A percentile compares a stretch with the other conserved stretches of the same genome.
Evolutionary conservation across 92 coral and sea anemone genomes (phyloP).

Genomic region (Epizoanthus illoricatus): DNA sequence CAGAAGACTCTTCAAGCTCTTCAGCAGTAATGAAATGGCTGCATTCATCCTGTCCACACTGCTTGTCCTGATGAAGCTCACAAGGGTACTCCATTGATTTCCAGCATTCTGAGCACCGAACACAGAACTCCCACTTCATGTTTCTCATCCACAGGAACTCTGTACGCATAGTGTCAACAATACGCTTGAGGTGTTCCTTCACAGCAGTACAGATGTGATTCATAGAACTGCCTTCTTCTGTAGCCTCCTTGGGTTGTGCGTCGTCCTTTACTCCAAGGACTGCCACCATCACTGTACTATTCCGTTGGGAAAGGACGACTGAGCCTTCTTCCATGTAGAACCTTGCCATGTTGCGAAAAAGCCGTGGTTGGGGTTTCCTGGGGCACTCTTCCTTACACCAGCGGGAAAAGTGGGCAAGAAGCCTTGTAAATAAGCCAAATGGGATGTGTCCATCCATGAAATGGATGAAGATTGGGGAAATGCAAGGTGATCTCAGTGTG

Average conservation of each 20-base stretch:
- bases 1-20: background rate
- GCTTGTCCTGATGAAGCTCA: background rate
- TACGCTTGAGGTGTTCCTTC: conserved; percentile 15
- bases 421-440: conserved; percentile 43
- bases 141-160: conserved; percentile 52
- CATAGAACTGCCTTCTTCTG: background rate
- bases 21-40: conserved; percentile 2
- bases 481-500: conserved; percentile 9
- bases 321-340: conserved; percentile 38
- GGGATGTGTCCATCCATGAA: conserved; percentile 49
- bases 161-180: conserved; percentile 47
- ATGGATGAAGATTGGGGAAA: conserved; percentile 47
- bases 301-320: conserved; percentile 17
- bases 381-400: conserved; percentile 36
- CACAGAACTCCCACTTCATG: conserved; percentile 34
- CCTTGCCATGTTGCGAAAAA: conserved; percentile 44
- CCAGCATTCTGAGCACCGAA: conserved; percentile 51
- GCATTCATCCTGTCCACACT: background rate
- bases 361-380: conserved; percentile 33
- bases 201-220: conserved; percentile 16
- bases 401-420: conserved; percentile 35
- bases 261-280: background rate
- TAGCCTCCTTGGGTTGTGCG: background rate
- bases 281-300: background rate
- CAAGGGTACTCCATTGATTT: background rate